phyloP scores from a whole-genome alignment of 2,113 vertebrate species.

The Helogale parvula region DNA sequence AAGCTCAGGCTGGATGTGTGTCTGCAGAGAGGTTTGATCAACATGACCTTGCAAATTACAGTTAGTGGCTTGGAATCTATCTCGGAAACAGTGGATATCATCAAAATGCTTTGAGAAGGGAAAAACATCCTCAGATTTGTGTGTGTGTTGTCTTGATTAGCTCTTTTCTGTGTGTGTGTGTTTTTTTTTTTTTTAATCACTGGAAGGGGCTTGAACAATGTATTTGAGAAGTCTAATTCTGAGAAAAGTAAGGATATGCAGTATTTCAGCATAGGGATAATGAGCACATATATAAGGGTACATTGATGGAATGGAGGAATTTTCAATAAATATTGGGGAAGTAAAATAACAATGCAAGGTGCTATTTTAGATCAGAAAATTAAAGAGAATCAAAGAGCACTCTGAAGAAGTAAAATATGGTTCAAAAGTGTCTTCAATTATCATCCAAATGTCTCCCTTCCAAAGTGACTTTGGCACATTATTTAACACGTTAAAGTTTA shows the following conservation, averaged over 20 bases:
- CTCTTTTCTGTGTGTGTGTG: not conserved
- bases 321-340: not conserved
- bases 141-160: not conserved
- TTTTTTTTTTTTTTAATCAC: not conserved
- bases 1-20: rapidly evolving
- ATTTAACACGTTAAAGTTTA: not conserved
- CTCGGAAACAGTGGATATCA: not conserved
- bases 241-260: not conserved
- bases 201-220: not conserved
- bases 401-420: no score
- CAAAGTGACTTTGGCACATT: not conserved
- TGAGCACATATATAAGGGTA: not conserved
- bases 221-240: not conserved
- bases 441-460: not conserved
- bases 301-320: not conserved
- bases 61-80: not conserved
- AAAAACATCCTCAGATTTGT: not conserved
- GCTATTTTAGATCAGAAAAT: not conserved
- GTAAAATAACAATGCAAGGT: not conserved
- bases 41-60: not conserved
- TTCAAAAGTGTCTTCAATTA: no score
- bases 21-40: rapidly evolving
- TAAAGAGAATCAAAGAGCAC: not conserved
- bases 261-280: not conserved
- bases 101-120: not conserved